A percentile compares a stretch with the other conserved stretches of the same genome.
Evolutionary conservation across 2,113 vertebrate species (phyloP).

Genomic region (Vicugna pacos): DNA sequence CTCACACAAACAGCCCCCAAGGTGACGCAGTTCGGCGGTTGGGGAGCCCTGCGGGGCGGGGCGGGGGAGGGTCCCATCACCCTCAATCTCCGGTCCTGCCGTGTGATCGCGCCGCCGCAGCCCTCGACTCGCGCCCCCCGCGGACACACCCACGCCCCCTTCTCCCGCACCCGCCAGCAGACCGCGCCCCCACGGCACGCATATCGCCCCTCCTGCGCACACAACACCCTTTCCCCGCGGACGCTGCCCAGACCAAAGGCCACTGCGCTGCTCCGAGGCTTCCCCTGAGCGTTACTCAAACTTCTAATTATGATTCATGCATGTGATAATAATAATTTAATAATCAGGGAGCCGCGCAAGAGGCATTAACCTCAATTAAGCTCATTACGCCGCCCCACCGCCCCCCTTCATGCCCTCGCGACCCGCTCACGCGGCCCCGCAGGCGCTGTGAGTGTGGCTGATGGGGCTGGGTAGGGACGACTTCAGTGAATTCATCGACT

Average conservation of each 20-base stretch:
- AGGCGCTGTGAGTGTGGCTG: not conserved
- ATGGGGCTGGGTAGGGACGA: not conserved
- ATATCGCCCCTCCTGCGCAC: not conserved
- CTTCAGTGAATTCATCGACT: not conserved
- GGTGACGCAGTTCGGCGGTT: no score
- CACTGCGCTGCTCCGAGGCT: slow-evolving; percentile 74
- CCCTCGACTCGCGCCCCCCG: not conserved
- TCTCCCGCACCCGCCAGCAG: not conserved
- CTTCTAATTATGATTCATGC: slow-evolving; percentile 96
- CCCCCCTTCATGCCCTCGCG: slow-evolving; percentile 65
- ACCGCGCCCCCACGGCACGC: fast-evolving
- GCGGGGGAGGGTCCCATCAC: not conserved
- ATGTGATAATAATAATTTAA: slow-evolving; percentile 95
- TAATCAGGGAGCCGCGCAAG: slow-evolving; percentile 93
- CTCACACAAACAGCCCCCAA: no score
- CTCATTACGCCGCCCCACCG: slow-evolving; percentile 90
- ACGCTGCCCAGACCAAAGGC: not conserved
- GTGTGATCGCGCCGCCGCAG: not conserved
- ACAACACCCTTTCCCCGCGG: fast-evolving
- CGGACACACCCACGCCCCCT: no score
- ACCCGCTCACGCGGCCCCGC: not conserved
- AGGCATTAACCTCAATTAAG: slow-evolving; percentile 97
- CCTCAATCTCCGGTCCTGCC: not conserved
- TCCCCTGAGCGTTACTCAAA: slow-evolving; percentile 87
- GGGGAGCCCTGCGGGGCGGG: no score